Evolutionary conservation across 2,797 vertebrate species (phyloP).

Genomic region (Steatocranus sp.): DNA sequence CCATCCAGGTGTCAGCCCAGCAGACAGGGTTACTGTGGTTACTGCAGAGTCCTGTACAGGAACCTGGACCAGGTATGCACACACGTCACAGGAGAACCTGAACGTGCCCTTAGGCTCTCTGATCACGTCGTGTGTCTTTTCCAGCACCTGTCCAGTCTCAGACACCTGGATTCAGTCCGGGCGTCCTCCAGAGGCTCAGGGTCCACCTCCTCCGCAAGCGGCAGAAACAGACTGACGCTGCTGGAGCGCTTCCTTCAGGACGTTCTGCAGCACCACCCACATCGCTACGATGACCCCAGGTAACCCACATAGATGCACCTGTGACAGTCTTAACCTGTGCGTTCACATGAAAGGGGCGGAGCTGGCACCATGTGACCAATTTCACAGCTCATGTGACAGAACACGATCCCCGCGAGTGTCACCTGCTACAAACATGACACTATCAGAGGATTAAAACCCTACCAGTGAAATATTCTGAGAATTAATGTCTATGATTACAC

Average conservation of each 20-base stretch:
- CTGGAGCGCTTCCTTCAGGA: conserved; percentile 93
- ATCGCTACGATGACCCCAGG: conserved; percentile 82
- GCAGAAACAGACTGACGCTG: conserved; percentile 57
- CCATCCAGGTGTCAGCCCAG: conserved; percentile 64
- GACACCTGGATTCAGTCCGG: conserved; percentile 82
- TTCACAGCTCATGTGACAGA: neutral
- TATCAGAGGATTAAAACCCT: neutral
- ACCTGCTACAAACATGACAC: neutral
- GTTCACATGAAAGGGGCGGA: neutral
- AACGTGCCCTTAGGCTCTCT: neutral
- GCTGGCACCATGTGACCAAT: neutral
- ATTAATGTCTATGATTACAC: neutral
- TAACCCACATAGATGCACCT: conserved; percentile 39
- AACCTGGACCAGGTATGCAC: conserved; percentile 85
- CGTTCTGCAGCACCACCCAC: conserved; percentile 86
- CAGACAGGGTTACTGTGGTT: conserved; percentile 89
- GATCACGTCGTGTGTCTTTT: neutral
- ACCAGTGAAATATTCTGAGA: neutral
- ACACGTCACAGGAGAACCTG: neutral
- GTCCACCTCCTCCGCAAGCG: conserved; percentile 28
- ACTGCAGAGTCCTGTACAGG: conserved; percentile 84
- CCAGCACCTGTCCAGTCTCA: conserved; percentile 87
- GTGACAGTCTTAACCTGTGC: neutral
- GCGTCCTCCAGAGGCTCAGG: conserved; percentile 42
- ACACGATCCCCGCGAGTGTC: neutral